phyloP scores from a whole-genome alignment of 2,113 vertebrate genomes.

The Chunga burmeisteri region DNA sequence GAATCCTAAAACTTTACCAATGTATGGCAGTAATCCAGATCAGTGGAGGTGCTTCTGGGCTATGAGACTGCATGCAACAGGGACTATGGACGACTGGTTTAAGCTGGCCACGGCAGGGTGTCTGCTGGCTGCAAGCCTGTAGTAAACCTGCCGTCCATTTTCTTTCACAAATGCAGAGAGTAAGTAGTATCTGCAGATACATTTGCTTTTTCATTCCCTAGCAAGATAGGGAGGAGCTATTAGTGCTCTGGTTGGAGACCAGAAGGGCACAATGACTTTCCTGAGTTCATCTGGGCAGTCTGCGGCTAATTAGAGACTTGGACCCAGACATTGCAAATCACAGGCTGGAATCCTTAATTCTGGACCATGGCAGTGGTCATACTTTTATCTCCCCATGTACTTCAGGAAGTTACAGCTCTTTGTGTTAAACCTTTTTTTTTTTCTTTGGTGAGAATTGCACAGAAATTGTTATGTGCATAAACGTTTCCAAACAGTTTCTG shows the following conservation, averaged over 20 bases:
- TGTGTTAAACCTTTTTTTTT: not conserved
- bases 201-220: not conserved
- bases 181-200: not conserved
- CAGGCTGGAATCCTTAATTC: not conserved
- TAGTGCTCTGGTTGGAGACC: not conserved
- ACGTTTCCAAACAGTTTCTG: not conserved
- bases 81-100: not conserved
- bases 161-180: not conserved
- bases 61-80: not conserved
- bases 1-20: not conserved
- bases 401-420: not conserved
- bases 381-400: fast-evolving
- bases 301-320: not conserved
- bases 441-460: not conserved
- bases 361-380: not conserved
- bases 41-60: not conserved
- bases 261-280: not conserved
- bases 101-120: not conserved
- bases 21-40: not conserved
- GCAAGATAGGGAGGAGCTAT: not conserved
- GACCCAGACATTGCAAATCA: not conserved
- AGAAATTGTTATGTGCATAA: not conserved
- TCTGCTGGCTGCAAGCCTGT: not conserved
- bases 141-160: not conserved
- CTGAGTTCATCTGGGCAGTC: not conserved